Base-by-base conservation (phyloP, 2,888 invertebrate species). In the Parnassius orleans region DNA sequence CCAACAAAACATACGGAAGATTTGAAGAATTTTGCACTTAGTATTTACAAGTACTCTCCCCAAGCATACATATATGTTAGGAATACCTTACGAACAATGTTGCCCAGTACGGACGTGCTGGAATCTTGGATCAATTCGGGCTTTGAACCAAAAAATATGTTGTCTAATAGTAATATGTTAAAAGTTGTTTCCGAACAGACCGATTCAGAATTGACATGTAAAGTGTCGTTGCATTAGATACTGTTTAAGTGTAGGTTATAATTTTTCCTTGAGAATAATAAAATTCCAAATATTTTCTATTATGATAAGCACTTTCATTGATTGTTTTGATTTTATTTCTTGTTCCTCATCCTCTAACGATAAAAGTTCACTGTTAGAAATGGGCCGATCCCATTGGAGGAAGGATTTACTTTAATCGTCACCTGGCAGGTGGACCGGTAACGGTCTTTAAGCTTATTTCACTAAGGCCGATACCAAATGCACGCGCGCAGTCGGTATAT, bases 41-140 rank as follows among this genome's bases (percentile, higher is more conserved):
- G 87, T 71, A 81, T 90, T 61, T 91, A 91, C 69, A 90, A 87
- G 69, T 90, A 90, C 68, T 90, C 91, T 0, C 91, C 91, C 0
- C 91, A 91, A 71, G 87, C 90, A 0, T 91, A 91, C 58, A 84
- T 91, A 66, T 91, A 91, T 69, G 78, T 86, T 61, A 83, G 91
- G 64, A 91, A 91, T 73, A 84, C 84, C 9, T 74, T 91, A 69
- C 74, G 91, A 65, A 91, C 91, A 3, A 77, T 90, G 77, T 72
- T 91, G 66, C 91, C 91, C 0, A 84, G 89, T 71, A 89, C 89
- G 7, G 90, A 90, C 53, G 79, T 89, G 0, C 60, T 91, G 33
- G 88, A 91, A 2, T 80, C 83, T 0, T 91, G 91, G 91, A 61
- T 89, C 0, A 77, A 76, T 2, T 72, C 86, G 0, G 91, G 91